Percentiles rank a stretch among this genome's conserved stretches.
phyloP scores from a whole-genome alignment of 2,113 vertebrate genomes.

The mouse (Mus musculus) region DNA sequence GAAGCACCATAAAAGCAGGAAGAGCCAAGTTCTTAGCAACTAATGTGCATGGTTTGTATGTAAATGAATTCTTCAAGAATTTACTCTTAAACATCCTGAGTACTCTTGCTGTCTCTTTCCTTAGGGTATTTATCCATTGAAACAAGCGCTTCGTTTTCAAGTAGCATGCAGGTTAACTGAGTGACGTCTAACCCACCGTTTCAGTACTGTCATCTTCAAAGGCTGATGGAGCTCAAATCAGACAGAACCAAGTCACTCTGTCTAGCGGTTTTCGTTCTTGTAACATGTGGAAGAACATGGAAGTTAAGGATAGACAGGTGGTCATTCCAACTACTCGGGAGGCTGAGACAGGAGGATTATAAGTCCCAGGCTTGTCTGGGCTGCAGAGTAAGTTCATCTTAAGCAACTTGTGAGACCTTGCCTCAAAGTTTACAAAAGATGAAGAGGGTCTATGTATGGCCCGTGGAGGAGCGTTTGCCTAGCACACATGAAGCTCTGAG shows the following conservation, averaged over 20 bases:
- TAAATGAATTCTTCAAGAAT: constrained; percentile 13
- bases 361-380: not conserved
- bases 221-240: not conserved
- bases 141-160: not conserved
- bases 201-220: not conserved
- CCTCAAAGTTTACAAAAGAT: not conserved
- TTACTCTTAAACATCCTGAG: not conserved
- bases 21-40: not conserved
- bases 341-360: not conserved
- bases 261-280: not conserved
- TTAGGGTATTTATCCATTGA: not conserved
- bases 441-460: too few relatives aligned
- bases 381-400: not conserved
- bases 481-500: not conserved
- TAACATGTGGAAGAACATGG: not conserved
- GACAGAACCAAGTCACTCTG: not conserved
- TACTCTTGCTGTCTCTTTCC: not conserved
- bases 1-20: constrained; percentile 6
- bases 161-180: not conserved
- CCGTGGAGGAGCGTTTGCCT: not conserved
- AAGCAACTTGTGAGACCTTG: not conserved
- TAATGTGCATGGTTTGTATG: not conserved
- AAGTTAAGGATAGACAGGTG: not conserved
- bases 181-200: not conserved
- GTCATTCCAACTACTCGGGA: not conserved